Evolutionary conservation across 2,113 vertebrate genomes (phyloP), one percentile per base, ranked within the genome.

Genomic region (Centrocercus urophasianus): DNA sequence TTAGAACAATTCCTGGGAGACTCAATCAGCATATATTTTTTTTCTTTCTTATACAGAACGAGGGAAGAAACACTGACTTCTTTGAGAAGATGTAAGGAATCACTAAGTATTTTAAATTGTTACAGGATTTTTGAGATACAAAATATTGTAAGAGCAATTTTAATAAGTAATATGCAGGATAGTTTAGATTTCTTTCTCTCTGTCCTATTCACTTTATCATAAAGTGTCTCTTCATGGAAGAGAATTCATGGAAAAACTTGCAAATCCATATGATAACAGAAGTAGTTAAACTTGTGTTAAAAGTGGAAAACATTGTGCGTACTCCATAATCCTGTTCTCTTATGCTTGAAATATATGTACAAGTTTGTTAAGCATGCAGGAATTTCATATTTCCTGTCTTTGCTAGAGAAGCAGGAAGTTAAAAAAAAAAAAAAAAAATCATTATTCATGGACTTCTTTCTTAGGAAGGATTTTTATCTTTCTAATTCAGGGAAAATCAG

Each of bases 271-370:
- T 43, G 52, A 48, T 22, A 81, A 71, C 71, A 71, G 13, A 78
- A 2, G 13, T 21, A 69, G 83, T 17, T 90, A 86, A 86, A 84
- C 82, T 76, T 79, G 45, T 59, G 43, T 20, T 81, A 69, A 72
- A 92, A 91, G 54, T 42, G 76, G 36, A 88, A 87, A 93, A 85
- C 63, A 32, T 36, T 57, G 30, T 57, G 64, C 25, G 40, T 69
- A 22, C 28, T 75, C 27, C 34, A 8, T 88, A 88, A 91, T 84
- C 86, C 63, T 79, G 24, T 90, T 89, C 36, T 54, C 52, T 93
- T 78, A 93, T 75, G 82, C n/a, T 66, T 83, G 90, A 70, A 89
- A 93, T 88, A 89, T 61, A 65, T 19, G 54, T 72, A 86, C 50
- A 95, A 87, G 57, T 74, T 92, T 61, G 21, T 89, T 87, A 91